Conservation (phyloP, 2,113 vertebrate species). For the Gorsachius goisagi region DNA sequence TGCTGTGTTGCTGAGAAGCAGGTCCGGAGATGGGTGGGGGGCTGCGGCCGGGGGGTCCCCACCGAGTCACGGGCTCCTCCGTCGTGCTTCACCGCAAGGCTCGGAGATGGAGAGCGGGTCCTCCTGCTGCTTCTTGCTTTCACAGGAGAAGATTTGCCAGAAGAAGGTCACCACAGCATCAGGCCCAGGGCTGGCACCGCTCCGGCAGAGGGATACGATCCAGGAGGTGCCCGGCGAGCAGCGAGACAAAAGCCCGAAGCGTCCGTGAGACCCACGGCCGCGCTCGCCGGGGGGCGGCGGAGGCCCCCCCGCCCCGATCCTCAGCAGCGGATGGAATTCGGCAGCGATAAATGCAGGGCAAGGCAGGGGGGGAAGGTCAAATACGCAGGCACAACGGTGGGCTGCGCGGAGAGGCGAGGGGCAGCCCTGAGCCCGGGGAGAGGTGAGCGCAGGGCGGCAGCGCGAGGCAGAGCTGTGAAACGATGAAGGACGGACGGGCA, state of each 20-base stretch:
- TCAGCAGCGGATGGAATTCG: background rate
- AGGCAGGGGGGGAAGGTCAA: background rate
- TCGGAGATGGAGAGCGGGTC: background rate
- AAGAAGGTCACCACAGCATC: background rate
- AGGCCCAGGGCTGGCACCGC: background rate
- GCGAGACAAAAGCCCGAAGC: fast-evolving
- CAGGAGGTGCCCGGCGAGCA: fast-evolving
- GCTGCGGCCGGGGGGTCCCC: background rate
- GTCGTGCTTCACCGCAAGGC: background rate
- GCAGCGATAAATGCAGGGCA: fast-evolving
- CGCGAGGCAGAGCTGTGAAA: background rate
- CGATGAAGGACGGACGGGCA: fast-evolving
- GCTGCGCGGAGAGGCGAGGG: background rate
- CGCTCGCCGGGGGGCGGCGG: fast-evolving
- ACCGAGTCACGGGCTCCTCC: background rate
- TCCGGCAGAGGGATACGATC: background rate
- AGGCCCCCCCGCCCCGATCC: background rate
- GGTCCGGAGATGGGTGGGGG: fast-evolving
- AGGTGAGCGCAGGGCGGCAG: background rate
- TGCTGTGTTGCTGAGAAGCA: background rate
- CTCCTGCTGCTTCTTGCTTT: fast-evolving
- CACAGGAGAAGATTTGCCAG: background rate
- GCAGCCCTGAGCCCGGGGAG: background rate
- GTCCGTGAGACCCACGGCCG: background rate
- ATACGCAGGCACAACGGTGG: background rate